These are phyloP conservation scores for Paramormyrops hopkinsi DNA, from an alignment of 2,797 vertebrate species.

Conservation along the genomic window DNA sequence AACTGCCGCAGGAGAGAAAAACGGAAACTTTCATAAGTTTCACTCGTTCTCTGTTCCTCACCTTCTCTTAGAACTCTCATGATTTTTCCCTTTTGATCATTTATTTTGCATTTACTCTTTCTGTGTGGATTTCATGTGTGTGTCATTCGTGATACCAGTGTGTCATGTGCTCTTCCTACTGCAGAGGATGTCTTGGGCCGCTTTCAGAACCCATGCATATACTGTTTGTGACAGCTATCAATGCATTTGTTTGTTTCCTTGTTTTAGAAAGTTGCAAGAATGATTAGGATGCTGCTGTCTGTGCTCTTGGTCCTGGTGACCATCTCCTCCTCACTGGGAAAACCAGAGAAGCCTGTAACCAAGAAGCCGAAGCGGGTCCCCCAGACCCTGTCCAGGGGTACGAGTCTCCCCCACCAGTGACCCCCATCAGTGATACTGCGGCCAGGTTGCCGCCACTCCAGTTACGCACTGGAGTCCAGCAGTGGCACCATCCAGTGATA, in stretches of 20 bases:
- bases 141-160: background rate
- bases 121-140: background rate
- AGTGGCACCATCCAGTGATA: background rate
- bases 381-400: slow-evolving; percentile 91
- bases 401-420: background rate
- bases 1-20: slow-evolving; percentile 49
- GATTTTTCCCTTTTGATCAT: background rate
- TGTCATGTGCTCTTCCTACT: background rate
- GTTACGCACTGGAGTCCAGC: background rate
- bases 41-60: background rate
- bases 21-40: background rate
- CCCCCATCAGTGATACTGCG: background rate
- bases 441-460: background rate
- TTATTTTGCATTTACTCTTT: background rate
- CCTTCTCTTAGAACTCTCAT: background rate
- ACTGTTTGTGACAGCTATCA: background rate
- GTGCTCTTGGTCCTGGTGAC: slow-evolving; percentile 66
- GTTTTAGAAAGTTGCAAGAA: slow-evolving; percentile 44
- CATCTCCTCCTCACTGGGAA: slow-evolving; percentile 63
- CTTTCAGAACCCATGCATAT: background rate
- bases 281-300: slow-evolving; percentile 67
- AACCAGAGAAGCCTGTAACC: slow-evolving; percentile 56
- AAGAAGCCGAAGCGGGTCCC: slow-evolving; percentile 72
- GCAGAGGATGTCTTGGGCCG: background rate
- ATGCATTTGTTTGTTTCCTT: background rate